Evolutionary conservation across 2,888 invertebrate genomes (phyloP).

Genomic region (Meiosimyza platycephala): DNA sequence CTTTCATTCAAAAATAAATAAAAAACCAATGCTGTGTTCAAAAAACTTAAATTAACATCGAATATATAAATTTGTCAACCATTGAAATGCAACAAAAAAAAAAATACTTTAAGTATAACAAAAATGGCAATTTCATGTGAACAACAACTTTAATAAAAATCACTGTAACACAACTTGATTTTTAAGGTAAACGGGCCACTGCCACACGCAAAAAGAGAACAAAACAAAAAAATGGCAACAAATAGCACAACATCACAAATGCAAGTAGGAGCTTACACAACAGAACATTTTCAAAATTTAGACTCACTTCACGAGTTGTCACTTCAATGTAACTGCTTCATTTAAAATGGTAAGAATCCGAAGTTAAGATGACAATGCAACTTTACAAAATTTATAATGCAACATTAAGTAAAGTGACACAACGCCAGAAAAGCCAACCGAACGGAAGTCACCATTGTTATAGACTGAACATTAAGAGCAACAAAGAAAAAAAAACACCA

Average conservation of each 20-base stretch:
- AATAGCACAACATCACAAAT: neutral
- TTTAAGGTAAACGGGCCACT: conserved; percentile 44
- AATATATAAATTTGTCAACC: no score
- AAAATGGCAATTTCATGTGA: neutral
- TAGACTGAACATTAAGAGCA: neutral
- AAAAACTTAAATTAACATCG: no score
- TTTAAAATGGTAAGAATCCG: no score
- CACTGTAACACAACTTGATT: neutral
- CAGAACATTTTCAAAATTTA: neutral
- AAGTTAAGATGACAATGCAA: conserved; percentile 5
- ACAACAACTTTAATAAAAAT: neutral
- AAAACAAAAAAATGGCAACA: conserved; percentile 1
- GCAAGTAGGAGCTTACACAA: no score
- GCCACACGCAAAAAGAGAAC: conserved; percentile 21
- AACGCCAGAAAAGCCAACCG: neutral
- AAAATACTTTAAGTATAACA: conserved; percentile 1
- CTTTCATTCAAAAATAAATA: no score
- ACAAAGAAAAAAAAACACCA: neutral
- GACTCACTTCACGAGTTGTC: neutral
- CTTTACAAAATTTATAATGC: conserved; percentile 8
- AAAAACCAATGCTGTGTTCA: no score
- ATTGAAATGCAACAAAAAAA: neutral
- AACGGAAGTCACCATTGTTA: no score
- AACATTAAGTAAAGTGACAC: neutral
- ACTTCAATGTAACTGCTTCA: neutral